Conservation (phyloP, 2,113 vertebrate genomes). For the Tor tambroides region DNA sequence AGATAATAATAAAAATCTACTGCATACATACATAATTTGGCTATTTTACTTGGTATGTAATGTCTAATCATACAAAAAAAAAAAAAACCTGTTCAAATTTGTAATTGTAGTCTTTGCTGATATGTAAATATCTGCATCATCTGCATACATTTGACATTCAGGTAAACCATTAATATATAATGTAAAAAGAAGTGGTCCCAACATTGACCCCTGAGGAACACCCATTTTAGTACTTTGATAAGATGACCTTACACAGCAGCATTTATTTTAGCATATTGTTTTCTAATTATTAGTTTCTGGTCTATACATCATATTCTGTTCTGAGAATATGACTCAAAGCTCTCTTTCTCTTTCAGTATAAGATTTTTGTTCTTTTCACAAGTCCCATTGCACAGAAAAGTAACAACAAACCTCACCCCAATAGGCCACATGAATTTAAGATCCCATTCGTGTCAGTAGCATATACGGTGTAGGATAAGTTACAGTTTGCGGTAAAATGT, state of each 20-base stretch:
- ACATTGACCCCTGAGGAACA: not conserved
- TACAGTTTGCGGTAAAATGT: not conserved
- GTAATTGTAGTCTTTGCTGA: too few relatives aligned
- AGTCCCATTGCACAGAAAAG: not conserved
- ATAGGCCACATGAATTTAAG: not conserved
- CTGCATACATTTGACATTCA: not conserved
- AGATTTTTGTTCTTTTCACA: not conserved
- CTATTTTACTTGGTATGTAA: too few relatives aligned
- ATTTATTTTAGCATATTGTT: not conserved
- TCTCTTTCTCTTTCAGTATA: not conserved
- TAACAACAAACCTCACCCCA: not conserved
- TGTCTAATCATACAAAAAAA: too few relatives aligned
- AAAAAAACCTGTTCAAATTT: too few relatives aligned
- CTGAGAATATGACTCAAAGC: not conserved
- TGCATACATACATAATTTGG: too few relatives aligned
- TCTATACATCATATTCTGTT: not conserved
- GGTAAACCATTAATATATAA: not conserved
- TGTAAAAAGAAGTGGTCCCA: not conserved
- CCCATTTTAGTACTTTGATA: not conserved
- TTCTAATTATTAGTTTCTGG: not conserved
- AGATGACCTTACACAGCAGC: not conserved
- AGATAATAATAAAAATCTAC: not conserved
- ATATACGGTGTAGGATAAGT: not conserved
- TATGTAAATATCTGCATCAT: too few relatives aligned
- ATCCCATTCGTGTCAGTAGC: not conserved